Conservation (phyloP, 1,140 invertebrate species). For the Heterodera carotae region DNA sequence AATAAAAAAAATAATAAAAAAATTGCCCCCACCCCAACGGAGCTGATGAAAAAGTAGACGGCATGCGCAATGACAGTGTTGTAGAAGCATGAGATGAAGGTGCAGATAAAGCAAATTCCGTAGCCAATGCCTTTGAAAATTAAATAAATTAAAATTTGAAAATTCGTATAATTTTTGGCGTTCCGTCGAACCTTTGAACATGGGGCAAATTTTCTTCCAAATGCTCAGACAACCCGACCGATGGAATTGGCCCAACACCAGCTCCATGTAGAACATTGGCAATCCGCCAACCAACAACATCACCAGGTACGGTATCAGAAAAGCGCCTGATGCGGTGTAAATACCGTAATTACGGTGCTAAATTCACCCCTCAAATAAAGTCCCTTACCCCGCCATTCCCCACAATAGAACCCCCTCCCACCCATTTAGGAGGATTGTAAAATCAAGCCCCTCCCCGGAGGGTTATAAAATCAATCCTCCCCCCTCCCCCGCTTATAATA, state of each 20-base stretch:
- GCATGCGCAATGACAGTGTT: constrained; percentile 98
- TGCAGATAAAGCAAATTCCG: constrained; percentile 90
- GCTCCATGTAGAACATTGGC: constrained; percentile 87
- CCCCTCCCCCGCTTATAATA: too few relatives aligned
- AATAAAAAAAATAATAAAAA: not conserved
- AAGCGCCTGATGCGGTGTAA: constrained; percentile 86
- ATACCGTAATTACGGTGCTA: too few relatives aligned
- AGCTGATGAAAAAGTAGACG: constrained; percentile 80
- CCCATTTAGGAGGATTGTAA: too few relatives aligned
- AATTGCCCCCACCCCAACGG: constrained; percentile 54
- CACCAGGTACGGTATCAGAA: constrained; percentile 90
- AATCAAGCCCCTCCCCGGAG: too few relatives aligned
- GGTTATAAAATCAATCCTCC: too few relatives aligned
- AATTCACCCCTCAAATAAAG: too few relatives aligned
- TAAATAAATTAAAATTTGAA: not conserved
- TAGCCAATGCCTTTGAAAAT: constrained; percentile 81
- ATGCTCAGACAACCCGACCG: constrained; percentile 86
- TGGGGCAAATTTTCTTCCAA: constrained; percentile 91
- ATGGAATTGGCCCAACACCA: constrained; percentile 77
- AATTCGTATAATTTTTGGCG: not conserved
- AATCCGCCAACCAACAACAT: constrained; percentile 90
- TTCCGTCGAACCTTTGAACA: constrained; percentile 81
- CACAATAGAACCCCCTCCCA: too few relatives aligned
- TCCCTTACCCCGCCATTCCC: too few relatives aligned
- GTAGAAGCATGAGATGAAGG: constrained; percentile 97